These are phyloP conservation scores for Oryzias celebensis DNA, from an alignment of 2,113 vertebrate species.

Conservation along the genomic window DNA sequence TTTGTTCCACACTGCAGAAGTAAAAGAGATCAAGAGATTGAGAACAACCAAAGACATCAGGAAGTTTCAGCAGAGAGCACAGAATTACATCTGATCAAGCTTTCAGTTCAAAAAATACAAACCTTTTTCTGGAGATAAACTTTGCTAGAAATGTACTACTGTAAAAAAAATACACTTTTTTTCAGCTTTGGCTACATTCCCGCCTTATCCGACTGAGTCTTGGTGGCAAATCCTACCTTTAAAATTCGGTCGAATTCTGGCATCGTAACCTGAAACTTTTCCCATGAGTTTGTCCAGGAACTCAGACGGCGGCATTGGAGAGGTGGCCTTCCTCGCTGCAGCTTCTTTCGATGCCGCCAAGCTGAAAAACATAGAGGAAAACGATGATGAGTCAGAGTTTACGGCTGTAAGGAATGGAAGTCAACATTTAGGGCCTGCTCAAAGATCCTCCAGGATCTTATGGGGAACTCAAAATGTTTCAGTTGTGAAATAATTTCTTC, in stretches of 20 bases:
- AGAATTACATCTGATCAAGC: neutral
- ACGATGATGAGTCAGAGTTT: neutral
- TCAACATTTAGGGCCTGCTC: neutral
- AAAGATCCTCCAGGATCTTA: too few species aligned
- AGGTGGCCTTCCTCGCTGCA: constrained; percentile 88
- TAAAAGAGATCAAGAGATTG: constrained; percentile 59
- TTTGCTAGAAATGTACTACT: constrained; percentile 15
- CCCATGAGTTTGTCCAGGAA: constrained; percentile 99
- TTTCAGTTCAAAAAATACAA: constrained; percentile 39
- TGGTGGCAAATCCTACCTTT: constrained; percentile 86
- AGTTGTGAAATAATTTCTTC: too few species aligned
- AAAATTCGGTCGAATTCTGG: constrained; percentile 98
- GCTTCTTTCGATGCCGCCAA: constrained; percentile 97
- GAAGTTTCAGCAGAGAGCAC: constrained; percentile 41
- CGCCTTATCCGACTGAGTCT: constrained; percentile 67
- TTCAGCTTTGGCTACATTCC: constrained; percentile 73
- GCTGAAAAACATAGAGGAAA: constrained; percentile 71
- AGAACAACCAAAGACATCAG: constrained; percentile 53
- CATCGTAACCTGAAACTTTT: constrained; percentile 95
- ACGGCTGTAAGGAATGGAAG: neutral
- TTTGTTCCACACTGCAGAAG: constrained; percentile 69
- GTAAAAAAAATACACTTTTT: constrained; percentile 33
- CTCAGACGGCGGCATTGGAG: constrained; percentile 95
- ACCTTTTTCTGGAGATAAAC: constrained; percentile 41
- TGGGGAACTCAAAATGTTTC: too few species aligned